Conservation (phyloP, 2,888 invertebrate species). For the Amiota minor region DNA sequence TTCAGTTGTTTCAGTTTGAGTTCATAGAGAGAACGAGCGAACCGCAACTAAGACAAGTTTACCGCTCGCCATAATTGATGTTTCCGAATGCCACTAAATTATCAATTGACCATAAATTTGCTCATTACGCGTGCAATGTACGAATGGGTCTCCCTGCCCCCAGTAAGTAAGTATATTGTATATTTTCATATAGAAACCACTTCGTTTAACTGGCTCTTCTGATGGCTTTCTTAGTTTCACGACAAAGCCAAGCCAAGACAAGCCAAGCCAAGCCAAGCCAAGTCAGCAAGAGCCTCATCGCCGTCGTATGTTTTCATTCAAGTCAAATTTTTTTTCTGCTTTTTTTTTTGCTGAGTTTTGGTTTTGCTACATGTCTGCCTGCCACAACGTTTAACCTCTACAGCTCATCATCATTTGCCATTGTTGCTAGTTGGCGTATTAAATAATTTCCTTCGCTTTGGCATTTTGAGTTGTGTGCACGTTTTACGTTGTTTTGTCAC, state of each 20-base stretch:
- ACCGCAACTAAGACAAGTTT: neutral
- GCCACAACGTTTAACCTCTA: constrained; percentile 52
- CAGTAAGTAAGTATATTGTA: constrained; percentile 12
- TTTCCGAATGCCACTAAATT: constrained; percentile 73
- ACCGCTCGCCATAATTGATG: constrained; percentile 68
- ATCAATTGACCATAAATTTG: constrained; percentile 74
- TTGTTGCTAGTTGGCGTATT: constrained; percentile 57
- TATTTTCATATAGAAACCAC: constrained; percentile 11
- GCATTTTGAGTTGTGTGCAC: constrained; percentile 38
- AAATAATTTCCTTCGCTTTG: constrained; percentile 55
- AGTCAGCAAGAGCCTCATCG: neutral
- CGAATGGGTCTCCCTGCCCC: constrained; percentile 22
- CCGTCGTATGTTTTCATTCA: neutral
- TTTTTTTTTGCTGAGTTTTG: constrained; percentile 9
- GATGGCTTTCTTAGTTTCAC: constrained; percentile 16
- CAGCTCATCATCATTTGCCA: constrained; percentile 63
- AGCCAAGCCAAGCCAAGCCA: neutral
- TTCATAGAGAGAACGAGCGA: too few relatives aligned
- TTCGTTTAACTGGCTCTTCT: constrained; percentile 1
- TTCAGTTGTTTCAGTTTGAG: neutral
- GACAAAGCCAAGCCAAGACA: neutral
- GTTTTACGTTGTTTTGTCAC: constrained; percentile 31
- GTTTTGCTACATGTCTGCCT: constrained; percentile 36
- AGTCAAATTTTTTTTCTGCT: neutral
- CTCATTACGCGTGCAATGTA: constrained; percentile 67